Evolutionary conservation across 2,113 vertebrate species (phyloP), one percentile per base, ranked within the genome.

Genomic region (Neogale vison): DNA sequence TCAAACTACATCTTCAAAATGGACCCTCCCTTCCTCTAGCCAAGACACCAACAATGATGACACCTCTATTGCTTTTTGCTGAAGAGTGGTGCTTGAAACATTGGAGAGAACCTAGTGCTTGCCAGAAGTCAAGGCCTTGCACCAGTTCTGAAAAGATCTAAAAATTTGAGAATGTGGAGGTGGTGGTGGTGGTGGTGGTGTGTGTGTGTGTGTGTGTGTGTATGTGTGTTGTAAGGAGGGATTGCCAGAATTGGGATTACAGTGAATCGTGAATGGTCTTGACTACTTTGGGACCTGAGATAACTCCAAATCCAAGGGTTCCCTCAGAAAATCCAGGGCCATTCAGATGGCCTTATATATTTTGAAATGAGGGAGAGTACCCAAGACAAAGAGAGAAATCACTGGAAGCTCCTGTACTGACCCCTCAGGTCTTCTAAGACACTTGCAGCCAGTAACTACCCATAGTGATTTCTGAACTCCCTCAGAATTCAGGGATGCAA

Each of bases 371-470:
- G n/a, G 20, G 1, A 45, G 12, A 15, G 11, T 4, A 9, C 8
- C 21, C 14, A 18, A 34, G 34, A 42, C 15, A 6, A 15, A 29
- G 8, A 14, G 42, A 80, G 67, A 85, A 52, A 24, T 36, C 7
- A n/a, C 9, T 18, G 93, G 94, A 81, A 26, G 10, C 7, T 4
- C 83, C 29, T 87, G 69, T 63, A 83, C 0, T 8, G 10, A 39
- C 36, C 26, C 39, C 13, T 36, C 39, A 69, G 20, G 24, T 29
- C n/a, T 31, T 88, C 72, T n/a, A 23, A 45, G 63, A 45, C 0
- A 13, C 21, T 0, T 26, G 63, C 4, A 24, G 24, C 13, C 36
- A 23, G 12, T 24, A n/a, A 24, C 20, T 17, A 4, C 2, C 0
- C 42, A 0, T 47, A 20, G 47, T 76, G 29, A 45, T 23, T 50